Evolutionary conservation across 2,888 invertebrate species (phyloP), one percentile per base, ranked within the genome.

Genomic region (Catocala fraxini): DNA sequence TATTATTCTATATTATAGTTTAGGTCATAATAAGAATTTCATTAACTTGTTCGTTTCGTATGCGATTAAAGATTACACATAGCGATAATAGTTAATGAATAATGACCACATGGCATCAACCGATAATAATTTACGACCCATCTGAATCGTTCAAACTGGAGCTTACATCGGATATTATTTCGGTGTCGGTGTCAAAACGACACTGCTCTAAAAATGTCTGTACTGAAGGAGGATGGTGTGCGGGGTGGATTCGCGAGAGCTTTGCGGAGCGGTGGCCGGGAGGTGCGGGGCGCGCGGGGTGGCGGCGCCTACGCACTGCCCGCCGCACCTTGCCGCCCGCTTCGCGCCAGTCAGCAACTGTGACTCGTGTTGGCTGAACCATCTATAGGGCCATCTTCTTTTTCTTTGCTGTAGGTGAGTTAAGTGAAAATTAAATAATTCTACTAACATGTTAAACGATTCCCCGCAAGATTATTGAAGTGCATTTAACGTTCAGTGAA

Each of bases 281-380:
- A 75, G 76, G 77, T 67, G 79, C 70, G 80, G 77, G 85, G 82
- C 73, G 81, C 57, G 76, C 73, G 81, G 77, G 78, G 76, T 65
- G 65, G 53, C 65, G 81, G 88, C 91, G 90, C 91, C 90, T 83
- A 91, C 92, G 91, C 91, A 85, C 66, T 74, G 83, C 89, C 89
- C 90, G 88, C 90, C 90, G 89, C 89, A 85, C 91, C 92, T 92
- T 92, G 84, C 93, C 93, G 91, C 92, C 91, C 93, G 92, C 90
- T 86, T 84, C 83, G 82, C 88, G 81, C 90, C 91, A 93, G 92
- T 94, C 93, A 94, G 93, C 92, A 90, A 89, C 91, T 92, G 94
- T 91, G 92, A 81, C 93, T 93, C 93, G 93, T 92, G 94, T 93
- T 93, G 94, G 95, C 95, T 96, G 96, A 96, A 96, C 96, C 94